Base-by-base conservation (phyloP, 2,888 invertebrate genomes). In the Drosophila meridionalis region DNA sequence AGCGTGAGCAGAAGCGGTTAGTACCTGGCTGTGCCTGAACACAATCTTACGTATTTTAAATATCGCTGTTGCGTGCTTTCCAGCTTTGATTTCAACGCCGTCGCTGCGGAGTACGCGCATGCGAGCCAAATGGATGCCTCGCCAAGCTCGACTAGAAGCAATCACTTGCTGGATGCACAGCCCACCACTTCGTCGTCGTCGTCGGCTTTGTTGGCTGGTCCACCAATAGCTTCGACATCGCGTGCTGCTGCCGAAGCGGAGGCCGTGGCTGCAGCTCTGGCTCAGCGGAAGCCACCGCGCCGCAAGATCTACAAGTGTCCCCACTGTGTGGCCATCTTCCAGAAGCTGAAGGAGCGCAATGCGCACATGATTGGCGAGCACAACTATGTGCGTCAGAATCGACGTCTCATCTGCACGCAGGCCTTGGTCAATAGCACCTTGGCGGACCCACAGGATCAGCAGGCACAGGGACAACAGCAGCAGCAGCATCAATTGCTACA, bases 221-320 rank as follows among this genome's bases (percentile, higher is more conserved):
- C 91, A 90, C 90, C 92, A 73, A 88, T 82, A 72, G 90, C 85
- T 63, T 83, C 83, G 65, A 87, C 83, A 50, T 78, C 90, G 0
- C 53, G 85, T 50, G 83, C 81, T 14, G 80, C 83, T n/a, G 82
- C 82, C 57, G 80, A 73, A 66, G 81, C 80, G 43, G 87, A 72
- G 55, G 89, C 71, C 7, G 77, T 83, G 11, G 80, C 83, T 36
- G 78, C 84, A 11, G 81, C 77, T 5, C 30, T 76, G 55, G 78
- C 84, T 11, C 87, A 83, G n/a, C 69, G 79, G 2, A 80, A 89
- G 53, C 76, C 82, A 45, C 72, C 80, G 45, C 92, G 92, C 40
- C 91, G 90, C 61, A 92, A 93, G 79, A 87, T 91, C 11, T 93
- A 92, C 71, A 92, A 92, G 65, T 93, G 93, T 69, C 88, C 92